Evolutionary conservation across 1,140 invertebrate genomes (phyloP).

Genomic region (Thalassaphorura encarpata): DNA sequence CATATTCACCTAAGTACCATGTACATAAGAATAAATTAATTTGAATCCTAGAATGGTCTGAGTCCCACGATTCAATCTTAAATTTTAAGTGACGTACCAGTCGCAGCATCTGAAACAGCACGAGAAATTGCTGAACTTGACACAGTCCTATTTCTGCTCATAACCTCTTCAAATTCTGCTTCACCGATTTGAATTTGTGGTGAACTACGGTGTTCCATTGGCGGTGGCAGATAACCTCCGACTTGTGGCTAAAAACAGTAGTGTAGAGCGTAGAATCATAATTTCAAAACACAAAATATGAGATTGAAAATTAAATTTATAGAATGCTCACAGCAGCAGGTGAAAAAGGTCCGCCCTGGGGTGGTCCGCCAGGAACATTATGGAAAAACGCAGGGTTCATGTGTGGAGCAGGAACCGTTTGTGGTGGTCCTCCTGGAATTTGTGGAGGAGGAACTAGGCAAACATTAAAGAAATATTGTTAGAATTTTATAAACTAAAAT

Average conservation of each 20-base stretch:
- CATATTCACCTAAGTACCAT: conserved; percentile 67
- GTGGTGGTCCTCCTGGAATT: conserved; percentile 44
- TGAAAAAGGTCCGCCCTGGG: conserved; percentile 46
- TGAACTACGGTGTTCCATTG: conserved; percentile 48
- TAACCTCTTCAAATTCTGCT: conserved; percentile 96
- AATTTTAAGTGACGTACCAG: conserved; percentile 40
- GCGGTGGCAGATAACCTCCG: conserved; percentile 34
- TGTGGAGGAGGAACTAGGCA: conserved; percentile 19
- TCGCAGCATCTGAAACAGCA: conserved; percentile 93
- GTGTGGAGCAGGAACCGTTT: conserved; percentile 68
- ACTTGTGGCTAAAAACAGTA: too few relatives aligned
- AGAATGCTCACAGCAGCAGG: too few relatives aligned
- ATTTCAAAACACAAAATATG: too few relatives aligned
- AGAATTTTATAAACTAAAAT: background rate
- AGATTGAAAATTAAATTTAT: too few relatives aligned
- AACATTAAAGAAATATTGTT: background rate
- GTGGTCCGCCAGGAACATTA: conserved; percentile 46
- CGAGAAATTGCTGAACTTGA: conserved; percentile 92
- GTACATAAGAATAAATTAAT: background rate
- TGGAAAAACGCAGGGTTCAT: conserved; percentile 95
- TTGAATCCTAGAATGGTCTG: too few relatives aligned
- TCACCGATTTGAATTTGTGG: conserved; percentile 64
- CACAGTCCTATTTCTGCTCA: conserved; percentile 92
- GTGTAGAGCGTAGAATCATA: too few relatives aligned
- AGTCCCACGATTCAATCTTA: background rate